phyloP scores from a whole-genome alignment of 64 coral and sea anemone genomes.

The Porites australiensis region DNA sequence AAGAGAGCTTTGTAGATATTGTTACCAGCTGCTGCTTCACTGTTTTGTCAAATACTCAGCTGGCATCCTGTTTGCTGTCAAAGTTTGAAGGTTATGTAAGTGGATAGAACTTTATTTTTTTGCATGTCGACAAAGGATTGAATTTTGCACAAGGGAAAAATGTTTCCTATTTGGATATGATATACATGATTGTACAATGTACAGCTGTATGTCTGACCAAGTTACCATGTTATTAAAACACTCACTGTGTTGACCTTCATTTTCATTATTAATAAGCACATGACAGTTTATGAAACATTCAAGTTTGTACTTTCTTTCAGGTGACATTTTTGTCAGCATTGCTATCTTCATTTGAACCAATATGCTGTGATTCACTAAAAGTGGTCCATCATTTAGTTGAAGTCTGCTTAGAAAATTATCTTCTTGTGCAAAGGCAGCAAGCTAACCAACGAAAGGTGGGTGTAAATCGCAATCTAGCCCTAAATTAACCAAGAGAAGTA shows the following conservation, averaged over 20 bases:
- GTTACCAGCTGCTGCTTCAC: slow-evolving; percentile 47
- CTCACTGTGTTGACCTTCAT: too few species aligned
- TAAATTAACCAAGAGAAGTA: too few species aligned
- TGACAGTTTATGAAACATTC: neutral
- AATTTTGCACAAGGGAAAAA: too few species aligned
- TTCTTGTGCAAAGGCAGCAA: slow-evolving; percentile 66
- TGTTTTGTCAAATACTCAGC: slow-evolving; percentile 61
- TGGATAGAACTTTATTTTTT: too few species aligned
- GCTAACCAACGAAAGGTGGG: slow-evolving; percentile 83
- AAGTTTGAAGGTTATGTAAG: slow-evolving; percentile 93
- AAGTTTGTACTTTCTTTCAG: neutral
- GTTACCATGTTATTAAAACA: too few species aligned
- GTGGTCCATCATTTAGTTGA: slow-evolving; percentile 50
- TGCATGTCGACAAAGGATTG: too few species aligned
- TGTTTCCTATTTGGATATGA: too few species aligned
- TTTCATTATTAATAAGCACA: too few species aligned
- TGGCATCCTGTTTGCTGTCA: slow-evolving; percentile 43
- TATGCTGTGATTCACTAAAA: slow-evolving; percentile 16
- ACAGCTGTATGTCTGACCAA: too few species aligned
- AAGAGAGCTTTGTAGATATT: neutral
- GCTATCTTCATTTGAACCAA: neutral
- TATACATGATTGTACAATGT: too few species aligned
- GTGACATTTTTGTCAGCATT: slow-evolving; percentile 47
- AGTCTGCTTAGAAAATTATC: slow-evolving; percentile 44
- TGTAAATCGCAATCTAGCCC: too few species aligned